Evolutionary conservation across 2,113 vertebrate genomes (phyloP), one percentile per base, ranked within the genome.

Genomic region (Peromyscus leucopus): DNA sequence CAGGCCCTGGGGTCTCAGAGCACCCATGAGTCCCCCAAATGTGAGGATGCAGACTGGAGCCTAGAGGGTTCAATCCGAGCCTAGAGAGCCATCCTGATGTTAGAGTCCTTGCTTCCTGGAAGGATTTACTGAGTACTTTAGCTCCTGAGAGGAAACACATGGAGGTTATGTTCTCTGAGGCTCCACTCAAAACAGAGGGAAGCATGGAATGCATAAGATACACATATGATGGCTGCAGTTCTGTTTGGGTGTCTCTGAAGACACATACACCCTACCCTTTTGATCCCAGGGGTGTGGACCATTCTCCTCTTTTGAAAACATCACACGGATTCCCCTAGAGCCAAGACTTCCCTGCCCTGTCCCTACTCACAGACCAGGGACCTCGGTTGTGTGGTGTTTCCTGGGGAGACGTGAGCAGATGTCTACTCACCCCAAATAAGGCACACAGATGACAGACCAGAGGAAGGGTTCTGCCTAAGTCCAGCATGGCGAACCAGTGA

Each of bases 211-310:
- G 55, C 55, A 55, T 55, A 55, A 55, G 55, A 28, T 17, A 9
- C 1, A 4, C 19, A 3, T 12, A 48, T 5, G 2, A 6, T 17
- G 39, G 51, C 24, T 42, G 28, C 0, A 1, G 2, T 28, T n/a
- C 69, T 19, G 31, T 57, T 76, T 71, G 11, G 19, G 51, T n/a
- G 33, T 55, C 42, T 31, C 42, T 10, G 2, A 39, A 76, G 71
- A 57, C 1, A 1, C 10, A 16, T 5, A 5, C n/a, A 0, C n/a
- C 26, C 71, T 24, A 83, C 36, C 57, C 65, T 0, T 16, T 8
- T 0, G 39, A 39, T 39, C 65, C 33, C 33, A 39, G 22, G 5
- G 9, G 15, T 61, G 59, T 51, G 21, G 78, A 33, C 0, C 2
- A 11, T 33, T 46, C 71, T 84, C 12, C 26, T 33, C 13, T 80